phyloP scores from a whole-genome alignment of 92 coral and sea anemone genomes.

The Pocillopora grandis region DNA sequence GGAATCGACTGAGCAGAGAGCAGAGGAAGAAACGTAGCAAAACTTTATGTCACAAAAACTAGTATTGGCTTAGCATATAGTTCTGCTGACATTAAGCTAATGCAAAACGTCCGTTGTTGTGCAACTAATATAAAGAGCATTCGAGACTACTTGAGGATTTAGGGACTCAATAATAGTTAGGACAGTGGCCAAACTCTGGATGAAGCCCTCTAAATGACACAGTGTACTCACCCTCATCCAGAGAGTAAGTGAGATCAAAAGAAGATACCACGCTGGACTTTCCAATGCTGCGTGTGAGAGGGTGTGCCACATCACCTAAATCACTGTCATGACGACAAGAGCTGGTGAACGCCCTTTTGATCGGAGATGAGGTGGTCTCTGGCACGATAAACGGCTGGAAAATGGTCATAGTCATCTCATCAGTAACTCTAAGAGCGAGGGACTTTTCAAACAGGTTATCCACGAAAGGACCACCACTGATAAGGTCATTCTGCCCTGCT shows the following conservation, averaged over 20 bases:
- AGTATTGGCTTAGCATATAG: too few relatives aligned
- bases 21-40: too few relatives aligned
- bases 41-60: too few relatives aligned
- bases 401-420: background rate
- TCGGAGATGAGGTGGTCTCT: background rate
- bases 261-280: background rate
- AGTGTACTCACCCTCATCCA: conserved; percentile 10
- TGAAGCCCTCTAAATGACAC: background rate
- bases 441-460: background rate
- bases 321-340: background rate
- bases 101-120: too few relatives aligned
- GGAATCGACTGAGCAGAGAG: too few relatives aligned
- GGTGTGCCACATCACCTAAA: background rate
- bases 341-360: background rate
- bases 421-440: background rate
- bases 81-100: too few relatives aligned
- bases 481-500: background rate
- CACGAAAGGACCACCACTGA: background rate
- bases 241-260: background rate
- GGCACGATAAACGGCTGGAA: background rate
- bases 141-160: too few relatives aligned
- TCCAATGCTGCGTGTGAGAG: background rate
- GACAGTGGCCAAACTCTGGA: too few relatives aligned
- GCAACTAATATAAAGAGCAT: too few relatives aligned
- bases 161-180: too few relatives aligned